phyloP scores from a whole-genome alignment of 1,140 invertebrate genomes.

The Lerema accius region DNA sequence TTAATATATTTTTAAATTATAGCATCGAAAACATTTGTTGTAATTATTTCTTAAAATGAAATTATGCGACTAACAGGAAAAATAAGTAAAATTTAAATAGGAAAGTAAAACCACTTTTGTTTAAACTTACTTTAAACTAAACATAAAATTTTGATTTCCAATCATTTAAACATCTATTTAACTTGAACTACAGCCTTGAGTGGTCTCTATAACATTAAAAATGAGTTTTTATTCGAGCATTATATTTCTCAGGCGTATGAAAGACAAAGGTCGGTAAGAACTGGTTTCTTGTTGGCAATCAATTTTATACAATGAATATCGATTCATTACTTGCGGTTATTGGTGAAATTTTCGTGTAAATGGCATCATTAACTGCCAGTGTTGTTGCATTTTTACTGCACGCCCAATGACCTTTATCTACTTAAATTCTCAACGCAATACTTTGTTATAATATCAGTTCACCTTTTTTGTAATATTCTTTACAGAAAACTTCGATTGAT shows the following conservation, averaged over 20 bases:
- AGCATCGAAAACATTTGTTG: no score
- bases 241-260: slow-evolving; percentile 41
- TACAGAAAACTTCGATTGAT: no score
- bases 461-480: slow-evolving; percentile 9
- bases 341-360: slow-evolving; percentile 57
- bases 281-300: slow-evolving; percentile 60
- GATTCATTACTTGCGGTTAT: slow-evolving; percentile 54
- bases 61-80: no score
- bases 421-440: not conserved
- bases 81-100: no score
- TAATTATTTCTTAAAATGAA: no score
- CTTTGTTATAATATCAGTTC: slow-evolving; percentile 5
- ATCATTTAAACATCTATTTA: slow-evolving; percentile 6
- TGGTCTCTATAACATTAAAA: slow-evolving; percentile 30
- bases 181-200: slow-evolving; percentile 9
- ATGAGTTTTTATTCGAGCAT: slow-evolving; percentile 22
- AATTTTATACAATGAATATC: slow-evolving; percentile 67
- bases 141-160: not conserved
- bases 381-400: slow-evolving; percentile 29
- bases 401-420: slow-evolving; percentile 25
- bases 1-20: no score
- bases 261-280: slow-evolving; percentile 62
- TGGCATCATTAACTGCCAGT: slow-evolving; percentile 49
- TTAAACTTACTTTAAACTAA: no score
- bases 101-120: no score